Base-by-base conservation (phyloP, 2,113 vertebrate genomes). In the Centropus bengalensis region DNA sequence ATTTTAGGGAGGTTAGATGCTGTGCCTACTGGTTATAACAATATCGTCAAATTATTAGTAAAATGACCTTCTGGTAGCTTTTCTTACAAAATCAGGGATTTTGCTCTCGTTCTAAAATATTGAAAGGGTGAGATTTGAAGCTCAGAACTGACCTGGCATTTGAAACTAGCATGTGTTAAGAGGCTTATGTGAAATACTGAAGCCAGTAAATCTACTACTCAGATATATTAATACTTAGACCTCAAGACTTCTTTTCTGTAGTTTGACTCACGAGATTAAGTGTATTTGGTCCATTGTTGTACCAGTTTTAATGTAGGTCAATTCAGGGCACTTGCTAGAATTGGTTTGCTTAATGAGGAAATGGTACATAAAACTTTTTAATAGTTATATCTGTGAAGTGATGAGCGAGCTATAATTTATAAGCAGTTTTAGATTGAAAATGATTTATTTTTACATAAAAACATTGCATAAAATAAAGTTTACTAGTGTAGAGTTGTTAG, bases 281-380 rank as follows among this genome's bases (percentile, higher is more conserved):
- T 85, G 40, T 91, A 70, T 85, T 93, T 83, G 47, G 77, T 93
- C 45, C 22, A 30, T 79, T 90, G 71, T 94, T 94, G 69, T 90
- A 85, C 59, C 32, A 62, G 9, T 82, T 96, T 96, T 94, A 94
- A 91, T 84, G 75, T 70, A 82, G 87, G 91, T 96, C 91, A 93
- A 63, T 84, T 75, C 55, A 86, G 82, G 92, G 68, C 85, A 81
- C 64, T 80, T 40, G 38, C 52, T 82, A 59, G 52, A 95, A 88
- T 91, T 81, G 86, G 82, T 71, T 95, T 93, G 73, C 67, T 86
- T 96, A 92, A 95, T 91, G 82, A 94, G 47, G 82, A 91, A 86
- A 70, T 68, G 66, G 47, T 95, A 85, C 74, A 94, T 96, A 94
- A 91, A 79, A 82, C 51, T 93, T 91, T 86, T 32, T 91, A 94